Evolutionary conservation across 2,797 vertebrate species (phyloP), one percentile per base, ranked within the genome.

Genomic region (Microchirus variegatus): DNA sequence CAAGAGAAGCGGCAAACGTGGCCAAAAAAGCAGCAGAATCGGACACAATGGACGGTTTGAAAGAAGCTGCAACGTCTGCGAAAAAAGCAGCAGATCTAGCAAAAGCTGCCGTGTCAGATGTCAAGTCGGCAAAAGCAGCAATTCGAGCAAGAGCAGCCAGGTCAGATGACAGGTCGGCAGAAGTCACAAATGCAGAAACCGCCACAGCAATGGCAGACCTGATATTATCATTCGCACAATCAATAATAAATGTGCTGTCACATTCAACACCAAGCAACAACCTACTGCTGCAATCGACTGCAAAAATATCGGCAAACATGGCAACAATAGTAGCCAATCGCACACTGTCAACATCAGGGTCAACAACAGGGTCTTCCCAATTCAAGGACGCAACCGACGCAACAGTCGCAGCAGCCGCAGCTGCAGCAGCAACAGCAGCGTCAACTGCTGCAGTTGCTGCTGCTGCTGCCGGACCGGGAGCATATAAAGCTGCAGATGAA

Each of bases 1-100:
- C 66, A 40, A 40, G 47, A 3, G 16, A 0, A 18, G 14, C 61
- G 9, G 77, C 67, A 36, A 11, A 11, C 9, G 71, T 22, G 16
- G 40, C 71, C 54, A 59, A 31, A 3, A 8, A 3, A 4, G 61
- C 58, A 40, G 63, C 66, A 15, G 62, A 66, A 11, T 53, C 59
- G 13, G 2, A 0, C 31, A 66, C 65, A 19, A 3, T 31, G 0
- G 1, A 2, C 15, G 70, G 59, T 16, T 70, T 70, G 35, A 3
- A 11, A 16, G 36, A 11, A 3, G 70, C 70, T 14, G 40, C 44
- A 1, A 9, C n/a, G 0, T 43, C 31, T 15, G 69, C 73, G 36
- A 40, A 1, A 8, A 6, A 47, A 9, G 73, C 73, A 26, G 46
- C 46, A 48, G 46, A 48, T 4, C 4, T 5, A n/a, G 45, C 45